phyloP scores from a whole-genome alignment of 2,113 vertebrate genomes.

The Misgurnus anguillicaudatus region DNA sequence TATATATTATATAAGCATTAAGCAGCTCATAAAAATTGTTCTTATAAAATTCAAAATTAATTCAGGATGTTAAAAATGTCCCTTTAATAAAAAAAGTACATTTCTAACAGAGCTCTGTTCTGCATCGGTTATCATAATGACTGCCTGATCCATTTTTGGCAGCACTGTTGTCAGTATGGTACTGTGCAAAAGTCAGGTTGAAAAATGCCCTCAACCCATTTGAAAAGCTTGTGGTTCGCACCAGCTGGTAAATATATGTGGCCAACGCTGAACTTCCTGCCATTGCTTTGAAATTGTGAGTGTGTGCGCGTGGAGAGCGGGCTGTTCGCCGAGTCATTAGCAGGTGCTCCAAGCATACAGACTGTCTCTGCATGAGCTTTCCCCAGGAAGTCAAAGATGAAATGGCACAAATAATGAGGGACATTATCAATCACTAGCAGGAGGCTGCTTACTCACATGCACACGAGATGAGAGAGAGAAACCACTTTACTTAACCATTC shows the following conservation, averaged over 20 bases:
- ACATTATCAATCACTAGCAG: slow-evolving; percentile 68
- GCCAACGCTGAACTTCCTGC: slow-evolving; percentile 14
- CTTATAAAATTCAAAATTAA: neutral
- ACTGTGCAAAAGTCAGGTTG: neutral
- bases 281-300: slow-evolving; percentile 15
- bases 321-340: slow-evolving; percentile 47
- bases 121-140: neutral
- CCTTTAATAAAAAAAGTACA: neutral
- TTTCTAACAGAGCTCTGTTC: neutral
- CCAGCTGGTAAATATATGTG: slow-evolving; percentile 14
- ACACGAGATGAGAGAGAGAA: slow-evolving; percentile 1
- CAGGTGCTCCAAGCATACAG: slow-evolving; percentile 66
- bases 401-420: slow-evolving; percentile 70
- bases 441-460: slow-evolving; percentile 54
- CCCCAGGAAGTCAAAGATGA: slow-evolving; percentile 64
- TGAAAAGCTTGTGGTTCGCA: slow-evolving; percentile 25
- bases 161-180: neutral
- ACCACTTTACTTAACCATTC: slow-evolving; percentile 22
- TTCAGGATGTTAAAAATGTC: neutral
- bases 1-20: too few relatives aligned
- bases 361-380: slow-evolving; percentile 64
- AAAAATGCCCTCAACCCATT: neutral
- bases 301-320: slow-evolving; percentile 30
- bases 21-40: neutral
- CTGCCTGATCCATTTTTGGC: neutral